Percentiles rank a stretch among this genome's conserved stretches.
phyloP scores from a whole-genome alignment of 2,113 vertebrate species.

The Xenotilapia flavipinnis region DNA sequence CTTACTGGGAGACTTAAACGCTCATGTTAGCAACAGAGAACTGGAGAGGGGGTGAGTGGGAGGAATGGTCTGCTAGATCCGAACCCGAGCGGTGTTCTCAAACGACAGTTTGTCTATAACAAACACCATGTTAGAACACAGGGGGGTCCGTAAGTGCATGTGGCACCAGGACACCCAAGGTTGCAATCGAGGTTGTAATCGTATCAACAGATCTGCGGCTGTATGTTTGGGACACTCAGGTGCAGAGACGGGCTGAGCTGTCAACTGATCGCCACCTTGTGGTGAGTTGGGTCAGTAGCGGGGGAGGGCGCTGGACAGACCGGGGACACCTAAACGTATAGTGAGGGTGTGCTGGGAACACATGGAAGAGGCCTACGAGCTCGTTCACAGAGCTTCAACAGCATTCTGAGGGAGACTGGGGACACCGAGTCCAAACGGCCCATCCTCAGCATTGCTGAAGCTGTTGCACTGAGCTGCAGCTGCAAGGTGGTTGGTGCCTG shows the following conservation, averaged over 20 bases:
- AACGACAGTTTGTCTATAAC: not conserved
- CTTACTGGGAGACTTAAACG: not conserved
- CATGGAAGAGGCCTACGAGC: not conserved
- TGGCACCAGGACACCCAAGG: not conserved
- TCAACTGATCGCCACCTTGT: not conserved
- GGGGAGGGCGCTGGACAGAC: not conserved
- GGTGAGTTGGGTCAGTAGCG: not conserved
- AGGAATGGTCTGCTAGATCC: not conserved
- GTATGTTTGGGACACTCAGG: not conserved
- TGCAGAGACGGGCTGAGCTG: not conserved
- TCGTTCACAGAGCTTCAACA: fast-evolving
- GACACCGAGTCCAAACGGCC: not conserved
- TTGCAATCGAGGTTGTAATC: not conserved
- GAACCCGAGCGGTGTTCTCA: not conserved
- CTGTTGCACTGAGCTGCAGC: not conserved
- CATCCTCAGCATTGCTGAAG: not conserved
- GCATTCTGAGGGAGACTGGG: not conserved
- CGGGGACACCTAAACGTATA: not conserved
- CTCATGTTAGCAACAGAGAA: not conserved
- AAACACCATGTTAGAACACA: not conserved
- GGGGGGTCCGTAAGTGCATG: not conserved
- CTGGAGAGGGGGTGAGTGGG: not conserved
- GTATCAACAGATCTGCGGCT: not conserved
- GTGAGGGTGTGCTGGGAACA: not conserved
- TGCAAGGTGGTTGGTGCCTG: not conserved